These are phyloP conservation scores for Linurgus olivaceus DNA, from an alignment of 2,797 vertebrate genomes.

Conservation along the genomic window DNA sequence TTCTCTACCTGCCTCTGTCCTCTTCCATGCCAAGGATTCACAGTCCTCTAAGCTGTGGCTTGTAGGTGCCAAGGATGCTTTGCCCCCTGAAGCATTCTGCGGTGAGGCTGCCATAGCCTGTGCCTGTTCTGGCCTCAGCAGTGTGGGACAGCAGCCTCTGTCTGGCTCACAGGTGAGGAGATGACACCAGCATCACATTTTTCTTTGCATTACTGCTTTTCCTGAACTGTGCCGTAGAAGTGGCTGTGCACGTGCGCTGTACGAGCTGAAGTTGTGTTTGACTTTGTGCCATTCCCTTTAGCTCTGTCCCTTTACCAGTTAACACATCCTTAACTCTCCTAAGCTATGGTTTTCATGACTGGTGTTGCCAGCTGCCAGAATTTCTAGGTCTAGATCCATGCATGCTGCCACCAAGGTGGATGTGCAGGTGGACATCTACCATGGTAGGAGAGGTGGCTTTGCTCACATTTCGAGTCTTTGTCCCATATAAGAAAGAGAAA, in stretches of 20 bases:
- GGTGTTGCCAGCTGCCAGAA: background rate
- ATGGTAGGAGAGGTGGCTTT: background rate
- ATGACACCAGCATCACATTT: background rate
- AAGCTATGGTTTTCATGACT: background rate
- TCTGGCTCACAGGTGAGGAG: background rate
- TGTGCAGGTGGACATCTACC: rapidly evolving
- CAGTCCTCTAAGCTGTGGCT: background rate
- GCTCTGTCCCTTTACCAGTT: background rate
- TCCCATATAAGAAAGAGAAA: background rate
- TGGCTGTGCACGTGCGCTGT: background rate
- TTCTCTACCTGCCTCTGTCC: background rate
- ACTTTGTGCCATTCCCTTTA: background rate
- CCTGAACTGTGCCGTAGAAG: background rate
- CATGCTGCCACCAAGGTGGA: background rate
- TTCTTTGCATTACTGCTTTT: background rate
- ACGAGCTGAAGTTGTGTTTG: background rate
- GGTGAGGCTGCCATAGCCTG: background rate
- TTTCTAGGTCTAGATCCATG: background rate
- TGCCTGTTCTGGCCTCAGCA: background rate
- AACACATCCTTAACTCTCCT: background rate
- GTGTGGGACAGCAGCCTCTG: background rate
- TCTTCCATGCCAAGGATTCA: background rate
- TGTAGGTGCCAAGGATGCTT: background rate
- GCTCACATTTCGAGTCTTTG: background rate
- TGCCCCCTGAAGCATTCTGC: background rate